Evolutionary conservation across 2,888 invertebrate species (phyloP).

Genomic region (Rotaria macrura): DNA sequence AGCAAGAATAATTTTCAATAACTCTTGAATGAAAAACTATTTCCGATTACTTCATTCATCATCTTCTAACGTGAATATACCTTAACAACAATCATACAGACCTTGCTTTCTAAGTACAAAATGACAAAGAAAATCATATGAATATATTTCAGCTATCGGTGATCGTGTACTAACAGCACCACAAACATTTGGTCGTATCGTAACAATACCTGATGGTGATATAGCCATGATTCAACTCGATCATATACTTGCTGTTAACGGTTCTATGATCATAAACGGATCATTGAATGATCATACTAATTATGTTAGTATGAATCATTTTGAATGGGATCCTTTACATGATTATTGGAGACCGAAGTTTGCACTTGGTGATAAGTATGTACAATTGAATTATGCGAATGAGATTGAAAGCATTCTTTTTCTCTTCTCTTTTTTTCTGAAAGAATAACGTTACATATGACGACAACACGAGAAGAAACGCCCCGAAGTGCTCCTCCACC

Average conservation of each 20-base stretch:
- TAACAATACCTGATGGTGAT: not conserved
- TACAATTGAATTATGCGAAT: not conserved
- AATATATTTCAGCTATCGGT: not conserved
- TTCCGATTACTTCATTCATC: not conserved
- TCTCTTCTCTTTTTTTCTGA: not conserved
- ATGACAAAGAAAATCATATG: not conserved
- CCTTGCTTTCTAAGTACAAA: not conserved
- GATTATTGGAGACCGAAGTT: conserved; percentile 7
- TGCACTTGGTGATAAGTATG: conserved; percentile 5
- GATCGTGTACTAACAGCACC: not conserved
- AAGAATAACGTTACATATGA: not conserved
- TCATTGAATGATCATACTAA: not conserved
- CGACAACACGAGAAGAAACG: not conserved
- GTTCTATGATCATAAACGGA: not conserved
- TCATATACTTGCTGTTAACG: not conserved
- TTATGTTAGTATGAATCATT: not conserved
- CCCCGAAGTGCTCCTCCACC: not conserved
- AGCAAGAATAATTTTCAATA: not conserved
- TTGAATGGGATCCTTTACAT: not conserved
- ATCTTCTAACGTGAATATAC: not conserved
- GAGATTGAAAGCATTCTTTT: not conserved
- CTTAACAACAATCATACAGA: not conserved
- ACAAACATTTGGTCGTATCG: conserved; percentile 13
- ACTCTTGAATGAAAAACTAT: not conserved
- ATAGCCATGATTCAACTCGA: not conserved